Evolutionary conservation across 2,888 invertebrate genomes (phyloP), one percentile per base, ranked within the genome.

Genomic region (Nineta flava): DNA sequence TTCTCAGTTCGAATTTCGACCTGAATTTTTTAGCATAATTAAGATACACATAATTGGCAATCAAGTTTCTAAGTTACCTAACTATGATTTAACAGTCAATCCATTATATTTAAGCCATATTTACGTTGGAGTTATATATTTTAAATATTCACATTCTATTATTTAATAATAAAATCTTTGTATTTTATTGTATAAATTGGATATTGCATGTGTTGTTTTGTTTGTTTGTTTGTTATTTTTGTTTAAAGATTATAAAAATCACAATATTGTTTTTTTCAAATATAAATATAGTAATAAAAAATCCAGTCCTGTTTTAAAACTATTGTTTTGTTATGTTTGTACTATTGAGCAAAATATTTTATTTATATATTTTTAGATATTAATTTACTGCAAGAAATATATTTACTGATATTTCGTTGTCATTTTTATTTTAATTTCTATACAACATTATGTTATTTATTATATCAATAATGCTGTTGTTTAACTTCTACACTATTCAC

Each of bases 321-420:
- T 49, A 49, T 49, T 49, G 49, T 49, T 49, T 49, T 45, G 41
- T 44, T 49, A 45, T 49, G 41, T 49, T 49, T 49, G 49, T 49
- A 49, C 49, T 49, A 49, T 49, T 49, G 49, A 49, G 49, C 49
- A 49, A 49, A 49, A 44, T 47, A 47, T 47, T 35, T 38, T 16
- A 16, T 17, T 17, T 17, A 17, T 13, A 47, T 35, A 15, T 38
- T n/a, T 26, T 12, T 38, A 10, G 21, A 19, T 10, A 32, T 16
- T 47, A 5, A 19, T 47, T 35, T 47, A 47, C 35, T 47, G 31
- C 15, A 46, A 32, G 15, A 46, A 46, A 32, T 46, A 32, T 32
- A 16, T 46, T 21, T 32, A 17, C 12, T 26, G 46, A 21, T 26
- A 26, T 26, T 26, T 26, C 26, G 7, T 26, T 7, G 7, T 6